A percentile compares a stretch with the other conserved stretches of the same genome.
Conservation (phyloP, 1,140 invertebrate species). For the Drosophila malerkotliana region DNA sequence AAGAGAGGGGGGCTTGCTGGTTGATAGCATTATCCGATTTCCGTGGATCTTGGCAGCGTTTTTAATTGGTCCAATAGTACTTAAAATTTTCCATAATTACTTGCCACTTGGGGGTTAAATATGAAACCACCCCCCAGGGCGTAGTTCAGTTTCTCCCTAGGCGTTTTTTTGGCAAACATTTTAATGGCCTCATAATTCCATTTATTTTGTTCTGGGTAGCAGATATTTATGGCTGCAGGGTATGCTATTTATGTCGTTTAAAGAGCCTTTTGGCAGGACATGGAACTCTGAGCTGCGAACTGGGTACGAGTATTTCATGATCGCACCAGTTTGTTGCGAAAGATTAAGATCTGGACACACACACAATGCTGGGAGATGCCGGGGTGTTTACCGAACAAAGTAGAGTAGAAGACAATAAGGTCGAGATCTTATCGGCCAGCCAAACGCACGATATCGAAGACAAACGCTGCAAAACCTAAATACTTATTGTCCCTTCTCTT, state of each 20-base stretch:
- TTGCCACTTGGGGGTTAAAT: not conserved
- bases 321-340: constrained; percentile 37
- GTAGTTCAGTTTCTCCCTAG: constrained; percentile 2
- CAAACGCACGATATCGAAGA: constrained; percentile 52
- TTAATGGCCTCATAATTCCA: constrained; percentile 62
- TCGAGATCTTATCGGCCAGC: constrained; percentile 36
- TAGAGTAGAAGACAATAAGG: constrained; percentile 43
- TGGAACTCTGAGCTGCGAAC: not conserved
- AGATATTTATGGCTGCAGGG: constrained; percentile 50
- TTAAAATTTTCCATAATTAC: not conserved
- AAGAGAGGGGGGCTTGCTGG: not conserved
- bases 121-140: constrained; percentile 8
- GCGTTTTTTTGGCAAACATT: constrained; percentile 43
- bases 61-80: not conserved
- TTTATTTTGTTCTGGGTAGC: constrained; percentile 43
- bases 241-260: constrained; percentile 55
- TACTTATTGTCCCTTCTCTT: constrained; percentile 1
- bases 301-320: constrained; percentile 30
- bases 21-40: constrained; percentile 5
- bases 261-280: constrained; percentile 1
- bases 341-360: constrained; percentile 40
- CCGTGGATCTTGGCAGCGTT: not conserved
- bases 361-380: constrained; percentile 8
- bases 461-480: constrained; percentile 15
- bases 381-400: constrained; percentile 50